Evolutionary conservation across 2,113 vertebrate genomes (phyloP), one percentile per base, ranked within the genome.

Genomic region (Lepus americanus): DNA sequence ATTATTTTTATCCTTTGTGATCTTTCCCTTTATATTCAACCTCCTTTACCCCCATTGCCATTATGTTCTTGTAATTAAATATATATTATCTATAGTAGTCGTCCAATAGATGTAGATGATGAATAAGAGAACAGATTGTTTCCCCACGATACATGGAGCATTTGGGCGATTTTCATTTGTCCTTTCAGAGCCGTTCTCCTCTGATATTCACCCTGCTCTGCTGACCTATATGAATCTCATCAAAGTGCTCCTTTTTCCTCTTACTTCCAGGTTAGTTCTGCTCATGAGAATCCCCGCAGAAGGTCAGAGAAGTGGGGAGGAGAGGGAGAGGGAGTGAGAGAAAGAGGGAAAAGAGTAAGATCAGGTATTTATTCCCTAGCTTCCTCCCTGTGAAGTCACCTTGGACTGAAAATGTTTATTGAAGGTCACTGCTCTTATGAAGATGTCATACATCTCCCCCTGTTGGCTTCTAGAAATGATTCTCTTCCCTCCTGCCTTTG

Each of bases 1-100:
- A 86, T 16, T 69, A 36, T 51, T 94, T 94, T 44, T 74, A 81
- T 36, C 55, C 29, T 95, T 77, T 93, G 79, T 87, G 53, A 63
- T 69, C 31, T 63, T 14, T 94, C 39, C 36, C 1, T 78, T 22
- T 55, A 39, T 85, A 25, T 86, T 94, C 73, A 90, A 14, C 33
- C 6, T 69, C 23, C 16, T 92, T 92, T 95, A 77, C n/a, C 31
- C 6, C 1, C 39, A 22, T 64, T 23, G 19, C 66, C 11, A 80
- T 22, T 13, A 64, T 63, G 39, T 77, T 94, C 88, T 89, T 93
- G 72, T 82, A 79, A 83, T 90, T 55, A 63, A 59, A 3, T 61
- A 7, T 80, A 53, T 31, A 59, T 64, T 72, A 23, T 6, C 59
- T 36, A 59, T 5, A 74, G 22, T 72, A 88, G 51, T 53, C 7